These are phyloP conservation scores for Tylochromis polylepis DNA, from an alignment of 2,113 vertebrate species.

Conservation along the genomic window DNA sequence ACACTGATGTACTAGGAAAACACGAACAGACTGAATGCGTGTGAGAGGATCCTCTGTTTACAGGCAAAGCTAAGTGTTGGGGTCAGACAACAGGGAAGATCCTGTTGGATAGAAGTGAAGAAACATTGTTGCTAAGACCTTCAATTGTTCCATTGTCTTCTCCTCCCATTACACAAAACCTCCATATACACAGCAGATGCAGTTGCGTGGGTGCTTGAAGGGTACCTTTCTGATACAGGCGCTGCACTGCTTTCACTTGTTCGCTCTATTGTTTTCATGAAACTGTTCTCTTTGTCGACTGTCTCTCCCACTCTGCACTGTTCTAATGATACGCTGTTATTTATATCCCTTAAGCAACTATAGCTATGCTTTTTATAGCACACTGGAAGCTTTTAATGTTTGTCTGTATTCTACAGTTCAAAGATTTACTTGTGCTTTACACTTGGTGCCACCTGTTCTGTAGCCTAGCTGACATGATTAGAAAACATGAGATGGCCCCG, in stretches of 20 bases:
- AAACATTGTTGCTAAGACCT: conserved; percentile 23
- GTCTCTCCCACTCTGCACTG: background rate
- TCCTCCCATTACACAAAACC: background rate
- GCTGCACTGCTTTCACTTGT: background rate
- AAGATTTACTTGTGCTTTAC: conserved; percentile 30
- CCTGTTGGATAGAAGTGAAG: background rate
- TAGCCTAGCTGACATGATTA: conserved; percentile 52
- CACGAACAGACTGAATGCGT: conserved; percentile 37
- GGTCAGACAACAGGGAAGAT: conserved; percentile 42
- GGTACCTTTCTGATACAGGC: conserved; percentile 1
- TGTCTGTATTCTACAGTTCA: conserved; percentile 12
- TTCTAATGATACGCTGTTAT: conserved; percentile 31
- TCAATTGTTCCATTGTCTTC: background rate
- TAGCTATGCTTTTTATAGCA: conserved; percentile 2
- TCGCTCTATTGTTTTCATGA: conserved; percentile 10
- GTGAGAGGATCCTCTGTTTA: conserved; percentile 39
- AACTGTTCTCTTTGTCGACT: background rate
- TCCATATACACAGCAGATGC: background rate
- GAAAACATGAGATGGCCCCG: conserved; percentile 50
- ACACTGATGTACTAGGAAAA: background rate
- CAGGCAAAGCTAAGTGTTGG: conserved; percentile 29
- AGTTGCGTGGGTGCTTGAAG: conserved; percentile 11
- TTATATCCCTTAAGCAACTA: conserved; percentile 22
- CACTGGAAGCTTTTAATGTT: background rate
- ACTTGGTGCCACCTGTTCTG: conserved; percentile 17